phyloP scores from a whole-genome alignment of 2,888 invertebrate species.

The Reticulitermes lucifugus region DNA sequence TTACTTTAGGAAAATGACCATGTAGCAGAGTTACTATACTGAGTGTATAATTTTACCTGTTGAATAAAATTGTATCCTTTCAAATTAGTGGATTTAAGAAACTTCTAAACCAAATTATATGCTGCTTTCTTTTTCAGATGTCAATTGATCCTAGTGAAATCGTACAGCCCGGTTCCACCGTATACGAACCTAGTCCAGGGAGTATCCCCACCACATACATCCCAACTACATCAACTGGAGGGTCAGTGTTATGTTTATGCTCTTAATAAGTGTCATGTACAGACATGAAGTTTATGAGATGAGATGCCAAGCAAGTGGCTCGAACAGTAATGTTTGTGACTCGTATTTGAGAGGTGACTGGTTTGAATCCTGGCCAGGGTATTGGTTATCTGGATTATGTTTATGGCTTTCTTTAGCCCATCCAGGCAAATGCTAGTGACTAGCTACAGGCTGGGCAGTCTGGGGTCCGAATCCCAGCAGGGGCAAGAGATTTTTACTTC shows the following conservation, averaged over 20 bases:
- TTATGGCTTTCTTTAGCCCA: no score
- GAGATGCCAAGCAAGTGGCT: no score
- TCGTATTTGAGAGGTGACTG: no score
- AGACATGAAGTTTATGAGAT: no score
- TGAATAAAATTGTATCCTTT: not conserved
- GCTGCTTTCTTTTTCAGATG: slow-evolving; percentile 45
- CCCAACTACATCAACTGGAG: slow-evolving; percentile 49
- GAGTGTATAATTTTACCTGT: not conserved
- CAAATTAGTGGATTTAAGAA: not conserved
- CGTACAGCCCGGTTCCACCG: slow-evolving; percentile 48
- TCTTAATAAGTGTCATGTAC: no score
- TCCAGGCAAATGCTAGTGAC: no score
- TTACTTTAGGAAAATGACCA: not conserved
- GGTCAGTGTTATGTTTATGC: slow-evolving; percentile 25
- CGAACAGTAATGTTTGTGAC: no score
- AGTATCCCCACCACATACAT: slow-evolving; percentile 46
- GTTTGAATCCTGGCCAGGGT: no score
- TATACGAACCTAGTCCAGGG: slow-evolving; percentile 48
- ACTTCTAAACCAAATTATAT: not conserved
- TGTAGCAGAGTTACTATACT: not conserved
- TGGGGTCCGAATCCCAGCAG: no score
- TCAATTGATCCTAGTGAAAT: slow-evolving; percentile 52
- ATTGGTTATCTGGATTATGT: no score
- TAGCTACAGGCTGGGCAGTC: no score
- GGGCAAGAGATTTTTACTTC: no score